Conservation (phyloP, 2,113 vertebrate genomes). For the Eubucco bourcierii region DNA sequence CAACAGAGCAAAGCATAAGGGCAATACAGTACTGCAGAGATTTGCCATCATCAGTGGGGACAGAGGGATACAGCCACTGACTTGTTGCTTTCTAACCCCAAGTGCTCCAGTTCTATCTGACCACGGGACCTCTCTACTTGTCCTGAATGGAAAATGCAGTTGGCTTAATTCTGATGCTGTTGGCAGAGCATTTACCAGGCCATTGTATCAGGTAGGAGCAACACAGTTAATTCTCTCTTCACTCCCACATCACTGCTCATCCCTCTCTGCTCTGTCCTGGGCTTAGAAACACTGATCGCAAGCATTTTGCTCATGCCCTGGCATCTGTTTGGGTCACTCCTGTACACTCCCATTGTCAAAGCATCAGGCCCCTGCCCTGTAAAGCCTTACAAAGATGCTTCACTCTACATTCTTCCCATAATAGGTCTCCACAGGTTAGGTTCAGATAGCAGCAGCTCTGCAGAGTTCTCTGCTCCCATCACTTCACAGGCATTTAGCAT, state of each 20-base stretch:
- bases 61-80: neutral
- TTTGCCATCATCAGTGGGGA: neutral
- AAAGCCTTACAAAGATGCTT: neutral
- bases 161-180: neutral
- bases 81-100: neutral
- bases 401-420: rapidly evolving
- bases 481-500: neutral
- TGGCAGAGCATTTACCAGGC: neutral
- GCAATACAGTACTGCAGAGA: neutral
- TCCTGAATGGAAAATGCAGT: neutral
- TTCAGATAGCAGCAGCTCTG: neutral
- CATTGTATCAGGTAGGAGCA: neutral
- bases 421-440: neutral
- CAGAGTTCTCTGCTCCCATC: neutral
- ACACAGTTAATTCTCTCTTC: neutral
- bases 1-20: neutral
- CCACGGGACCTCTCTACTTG: rapidly evolving
- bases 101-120: neutral
- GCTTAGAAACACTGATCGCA: rapidly evolving
- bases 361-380: too few species aligned
- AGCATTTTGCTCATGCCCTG: neutral
- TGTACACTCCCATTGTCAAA: rapidly evolving
- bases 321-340: neutral
- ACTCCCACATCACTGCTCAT: neutral
- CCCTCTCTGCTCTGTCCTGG: neutral